Evolutionary conservation across 2,888 invertebrate species (phyloP), one percentile per base, ranked within the genome.

Genomic region (Pilophorus perplexus): DNA sequence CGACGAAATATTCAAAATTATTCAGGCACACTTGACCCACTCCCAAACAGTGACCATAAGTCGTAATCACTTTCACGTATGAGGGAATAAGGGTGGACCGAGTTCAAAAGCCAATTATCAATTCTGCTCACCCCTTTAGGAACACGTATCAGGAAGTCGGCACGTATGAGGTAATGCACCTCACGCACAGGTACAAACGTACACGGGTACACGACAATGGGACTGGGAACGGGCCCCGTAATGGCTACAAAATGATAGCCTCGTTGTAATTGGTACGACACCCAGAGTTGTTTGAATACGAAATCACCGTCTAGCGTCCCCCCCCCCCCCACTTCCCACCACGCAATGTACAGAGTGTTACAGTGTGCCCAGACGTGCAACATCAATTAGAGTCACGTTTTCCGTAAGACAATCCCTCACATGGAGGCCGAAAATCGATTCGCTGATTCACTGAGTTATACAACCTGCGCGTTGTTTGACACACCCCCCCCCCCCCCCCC

Each of bases 241-340:
- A 48, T 48, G 5, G 48, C 20, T 22, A 14, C 48, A 20, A 48
- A 48, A 48, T 48, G 48, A 48, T 48, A 48, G 48, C 33, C 12
- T 33, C 33, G 12, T 33, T 33, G 33, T 33, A 33, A 33, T 33
- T 33, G 33, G 12, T 8, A 12, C 12, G 33, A 33, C 33, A 33
- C 6, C 12, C 33, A 6, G 33, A 8, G 33, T 33, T 33, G 33
- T 33, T 33, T 33, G 33, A 33, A 33, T 33, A 33, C 33, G 33
- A 33, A 33, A 33, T 8, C 33, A 33, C 6, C 6, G 6, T 8
- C 33, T 33, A 6, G 33, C 33, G 12, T n/a, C n/a, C n/a, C n/a
- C n/a, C n/a, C n/a, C n/a, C n/a, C n/a, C n/a, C n/a, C n/a, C n/a
- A n/a, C n/a, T n/a, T n/a, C n/a, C n/a, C n/a, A n/a, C n/a, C n/a